Evolutionary conservation across 2,113 vertebrate species (phyloP).

Genomic region (Chloropsis cyanopogon): DNA sequence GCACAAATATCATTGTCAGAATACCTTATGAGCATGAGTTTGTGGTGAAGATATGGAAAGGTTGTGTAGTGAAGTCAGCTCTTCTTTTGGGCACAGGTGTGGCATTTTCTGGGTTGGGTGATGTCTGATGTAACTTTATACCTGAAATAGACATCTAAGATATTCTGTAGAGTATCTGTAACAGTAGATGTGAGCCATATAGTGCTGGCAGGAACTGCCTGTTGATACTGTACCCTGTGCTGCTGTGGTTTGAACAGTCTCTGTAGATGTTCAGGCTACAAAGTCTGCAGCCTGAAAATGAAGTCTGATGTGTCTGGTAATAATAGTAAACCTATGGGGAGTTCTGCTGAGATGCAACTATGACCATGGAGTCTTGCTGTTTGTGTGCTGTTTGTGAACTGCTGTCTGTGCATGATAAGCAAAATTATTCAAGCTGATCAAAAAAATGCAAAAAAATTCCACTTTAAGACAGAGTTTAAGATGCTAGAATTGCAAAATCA

Average conservation of each 20-base stretch:
- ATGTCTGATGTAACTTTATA: not conserved
- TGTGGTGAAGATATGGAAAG: not conserved
- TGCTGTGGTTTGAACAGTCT: not conserved
- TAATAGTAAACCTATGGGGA: not conserved
- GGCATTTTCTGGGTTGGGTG: not conserved
- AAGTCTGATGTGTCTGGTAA: not conserved
- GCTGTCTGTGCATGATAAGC: not conserved
- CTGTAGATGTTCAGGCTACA: not conserved
- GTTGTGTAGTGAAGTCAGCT: not conserved
- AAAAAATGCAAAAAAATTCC: not conserved
- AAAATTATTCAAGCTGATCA: not conserved
- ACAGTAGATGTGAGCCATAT: not conserved
- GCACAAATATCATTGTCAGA: not conserved
- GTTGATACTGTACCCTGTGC: not conserved
- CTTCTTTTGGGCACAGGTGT: not conserved
- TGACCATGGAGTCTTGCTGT: not conserved
- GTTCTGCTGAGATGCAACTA: not conserved
- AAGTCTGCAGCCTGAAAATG: not conserved
- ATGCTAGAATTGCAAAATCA: not conserved
- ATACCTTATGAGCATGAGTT: not conserved
- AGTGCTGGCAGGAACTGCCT: not conserved
- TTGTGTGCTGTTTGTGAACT: not conserved
- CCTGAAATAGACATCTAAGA: not conserved
- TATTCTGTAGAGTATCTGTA: not conserved
- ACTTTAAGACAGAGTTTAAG: not conserved